phyloP scores from a whole-genome alignment of 2,888 invertebrate species.

The Agonopterix subpropinquella region DNA sequence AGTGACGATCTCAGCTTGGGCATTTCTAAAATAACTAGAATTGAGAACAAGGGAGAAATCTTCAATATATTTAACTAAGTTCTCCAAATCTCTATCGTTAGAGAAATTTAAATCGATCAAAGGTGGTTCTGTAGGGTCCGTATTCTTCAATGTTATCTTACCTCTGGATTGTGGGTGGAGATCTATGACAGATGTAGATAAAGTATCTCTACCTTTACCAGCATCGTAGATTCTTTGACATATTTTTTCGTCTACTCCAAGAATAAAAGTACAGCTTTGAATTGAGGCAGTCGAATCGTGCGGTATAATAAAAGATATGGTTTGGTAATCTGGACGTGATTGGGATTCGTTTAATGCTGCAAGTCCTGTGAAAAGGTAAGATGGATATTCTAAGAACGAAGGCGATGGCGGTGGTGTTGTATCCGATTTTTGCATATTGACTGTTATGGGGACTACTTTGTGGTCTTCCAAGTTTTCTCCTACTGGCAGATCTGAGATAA shows the following conservation, averaged over 20 bases:
- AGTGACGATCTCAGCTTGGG: conserved; percentile 19
- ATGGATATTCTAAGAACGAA: conserved; percentile 16
- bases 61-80: conserved; percentile 18
- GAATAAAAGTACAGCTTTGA: conserved; percentile 54
- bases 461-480: neutral
- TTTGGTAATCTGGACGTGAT: conserved; percentile 23
- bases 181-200: conserved; percentile 12
- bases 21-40: conserved; percentile 21
- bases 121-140: conserved; percentile 23
- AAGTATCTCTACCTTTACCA: conserved; percentile 13
- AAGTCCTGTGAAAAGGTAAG: conserved; percentile 21
- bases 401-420: conserved; percentile 21
- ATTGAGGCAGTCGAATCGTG: conserved; percentile 9
- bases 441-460: neutral
- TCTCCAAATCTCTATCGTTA: conserved; percentile 22
- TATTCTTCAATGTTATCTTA: conserved; percentile 20
- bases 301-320: conserved; percentile 13
- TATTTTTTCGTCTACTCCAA: conserved; percentile 48
- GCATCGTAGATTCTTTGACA: conserved; percentile 24
- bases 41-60: conserved; percentile 22
- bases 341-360: conserved; percentile 19
- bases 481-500: neutral
- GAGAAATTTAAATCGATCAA: conserved; percentile 22
- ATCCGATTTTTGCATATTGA: conserved; percentile 36
- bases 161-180: conserved; percentile 48